Base-by-base conservation (phyloP, 2,113 vertebrate genomes). In the Oncorhynchus masou region DNA sequence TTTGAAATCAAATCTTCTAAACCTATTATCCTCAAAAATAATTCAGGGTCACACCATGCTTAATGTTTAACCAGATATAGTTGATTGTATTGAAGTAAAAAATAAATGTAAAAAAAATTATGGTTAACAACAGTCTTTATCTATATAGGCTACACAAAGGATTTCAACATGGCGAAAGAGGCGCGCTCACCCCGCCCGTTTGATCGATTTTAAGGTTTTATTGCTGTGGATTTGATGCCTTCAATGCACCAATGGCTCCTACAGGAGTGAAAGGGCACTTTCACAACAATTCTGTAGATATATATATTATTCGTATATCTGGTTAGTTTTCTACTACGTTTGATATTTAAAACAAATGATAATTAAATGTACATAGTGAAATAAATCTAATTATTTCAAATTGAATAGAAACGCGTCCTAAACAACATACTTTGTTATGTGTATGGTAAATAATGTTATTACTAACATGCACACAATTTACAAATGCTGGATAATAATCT, bases 141-240 rank as follows among this genome's bases (percentile, higher is more conserved):
- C 16, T 45, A 68, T 19, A 19, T 70, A 24, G n/a, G 25, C 72
- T 74, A 75, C 78, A 79, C 74, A 73, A 68, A 68, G 73, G 79
- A 27, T 75, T 85, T 68, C 68, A 76, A 76, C 75, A 76, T 76
- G 74, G 74, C 68, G 68, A 62, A 70, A 60, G 68, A 68, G 65
- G 74, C 65, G 74, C 74, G 57, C 68, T 48, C 71, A 82, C 39
- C 74, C 75, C 68, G 66, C 57, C 59, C 66, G 74, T 78, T 54
- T 74, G 70, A 84, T 78, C 73, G 74, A 79, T 79, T 81, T 62
- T 82, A 54, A 79, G 73, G 24, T 80, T 79, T 81, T 79, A 71
- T 77, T 67, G 24, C 25, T 60, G 75, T 71, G 7, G 3, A 60
- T 72, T 73, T 79, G 49, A 66, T 62, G 70, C 29, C 49, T 3